Evolutionary conservation across 1,140 invertebrate species (phyloP), one percentile per base, ranked within the genome.

Genomic region (Chymomyza costata): DNA sequence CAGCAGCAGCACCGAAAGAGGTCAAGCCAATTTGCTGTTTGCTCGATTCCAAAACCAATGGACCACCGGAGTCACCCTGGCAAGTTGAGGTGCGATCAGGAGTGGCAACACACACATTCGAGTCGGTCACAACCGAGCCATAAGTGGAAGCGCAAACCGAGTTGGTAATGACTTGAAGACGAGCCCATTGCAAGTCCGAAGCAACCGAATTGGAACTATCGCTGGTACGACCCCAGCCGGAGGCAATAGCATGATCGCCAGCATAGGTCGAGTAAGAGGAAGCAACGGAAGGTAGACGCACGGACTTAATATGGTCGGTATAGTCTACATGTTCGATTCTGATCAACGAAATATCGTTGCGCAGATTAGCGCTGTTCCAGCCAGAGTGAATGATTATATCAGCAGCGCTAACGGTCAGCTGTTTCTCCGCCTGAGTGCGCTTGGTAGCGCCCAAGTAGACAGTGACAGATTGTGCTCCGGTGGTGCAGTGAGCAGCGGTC

Each of bases 401-500:
- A 1, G 35, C 13, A 50, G 60, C 64, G 38, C 19, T 8, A 5
- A 83, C 82, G 18, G 51, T 57, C 46, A 70, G 53, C 74, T 82
- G 81, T 1, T 66, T 63, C 54, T 83, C 57, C 51, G 74, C 47
- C 51, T 63, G 49, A 58, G 39, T 18, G 52, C 64, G 55, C 8
- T 53, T 34, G 34, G 53, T 54, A 62, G 74, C 45, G 32, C 76
- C 74, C 44, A 81, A 53, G 6, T 69, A 49, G 11, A 82, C 69
- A 32, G 58, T 60, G 1, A 81, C 53, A 30, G 66, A 53, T 3
- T 46, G 48, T 7, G 63, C 78, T 6, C 68, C 54, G 39, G 10
- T 35, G 31, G 57, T 60, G 61, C 90, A 91, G 62, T 92, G 90
- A 14, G 89, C 90, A 14, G 90, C 89, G 6, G 89, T 88, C 17